These are phyloP conservation scores for Ammospiza nelsoni DNA, from an alignment of 2,113 vertebrate genomes.

Conservation along the genomic window DNA sequence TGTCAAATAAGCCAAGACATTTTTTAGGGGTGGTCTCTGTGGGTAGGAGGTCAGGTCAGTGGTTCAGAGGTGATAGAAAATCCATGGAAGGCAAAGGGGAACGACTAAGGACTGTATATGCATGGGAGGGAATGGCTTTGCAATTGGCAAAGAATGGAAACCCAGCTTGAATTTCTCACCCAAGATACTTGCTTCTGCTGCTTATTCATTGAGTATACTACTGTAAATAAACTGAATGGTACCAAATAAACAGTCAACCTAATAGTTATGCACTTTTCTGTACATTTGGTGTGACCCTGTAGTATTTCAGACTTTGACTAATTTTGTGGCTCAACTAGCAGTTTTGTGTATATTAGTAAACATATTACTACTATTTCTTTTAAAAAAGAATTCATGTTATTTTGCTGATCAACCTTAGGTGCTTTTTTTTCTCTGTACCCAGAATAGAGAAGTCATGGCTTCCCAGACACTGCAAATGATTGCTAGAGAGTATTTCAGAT, in stretches of 20 bases:
- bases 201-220: background rate
- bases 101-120: background rate
- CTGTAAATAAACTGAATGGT: accelerated
- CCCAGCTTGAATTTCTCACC: background rate
- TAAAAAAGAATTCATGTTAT: background rate
- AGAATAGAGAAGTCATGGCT: background rate
- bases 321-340: background rate
- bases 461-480: background rate
- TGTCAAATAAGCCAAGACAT: background rate
- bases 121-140: background rate
- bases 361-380: background rate
- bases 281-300: background rate
- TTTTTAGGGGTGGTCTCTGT: background rate
- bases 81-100: background rate
- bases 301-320: background rate
- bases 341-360: background rate
- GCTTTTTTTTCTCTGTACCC: background rate
- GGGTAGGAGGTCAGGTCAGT: background rate
- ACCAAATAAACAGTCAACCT: background rate
- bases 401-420: background rate
- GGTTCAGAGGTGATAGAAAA: background rate
- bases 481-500: background rate
- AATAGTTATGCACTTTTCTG: background rate
- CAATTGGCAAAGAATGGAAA: background rate
- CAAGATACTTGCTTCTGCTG: background rate